These are phyloP conservation scores for Chrysotoxum bicinctum DNA, from an alignment of 2,888 invertebrate species.

Conservation along the genomic window DNA sequence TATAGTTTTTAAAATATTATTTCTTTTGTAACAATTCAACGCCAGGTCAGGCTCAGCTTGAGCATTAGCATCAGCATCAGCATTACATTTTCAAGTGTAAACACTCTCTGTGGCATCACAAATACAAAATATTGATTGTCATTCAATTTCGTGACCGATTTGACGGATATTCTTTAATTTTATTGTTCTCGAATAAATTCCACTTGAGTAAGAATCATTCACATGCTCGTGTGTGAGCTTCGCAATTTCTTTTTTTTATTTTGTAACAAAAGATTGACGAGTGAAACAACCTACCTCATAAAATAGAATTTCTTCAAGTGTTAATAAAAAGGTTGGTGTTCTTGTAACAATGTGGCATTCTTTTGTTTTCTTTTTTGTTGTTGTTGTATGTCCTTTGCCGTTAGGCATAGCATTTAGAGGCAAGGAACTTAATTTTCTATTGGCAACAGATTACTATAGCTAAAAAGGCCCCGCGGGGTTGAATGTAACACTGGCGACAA, in stretches of 20 bases:
- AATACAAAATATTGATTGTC: conserved; percentile 19
- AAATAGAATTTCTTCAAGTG: conserved; percentile 48
- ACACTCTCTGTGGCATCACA: conserved; percentile 38
- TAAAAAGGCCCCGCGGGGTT: background rate
- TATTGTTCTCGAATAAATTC: conserved; percentile 55
- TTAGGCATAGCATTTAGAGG: background rate
- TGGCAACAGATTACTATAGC: background rate
- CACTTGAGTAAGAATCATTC: conserved; percentile 47
- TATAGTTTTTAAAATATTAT: conserved; percentile 1
- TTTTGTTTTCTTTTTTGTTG: background rate
- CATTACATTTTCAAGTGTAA: conserved; percentile 20
- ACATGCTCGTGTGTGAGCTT: conserved; percentile 1
- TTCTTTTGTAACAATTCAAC: background rate
- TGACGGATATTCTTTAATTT: conserved; percentile 30
- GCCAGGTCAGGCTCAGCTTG: background rate
- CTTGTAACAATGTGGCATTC: conserved; percentile 16
- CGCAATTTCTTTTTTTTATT: background rate
- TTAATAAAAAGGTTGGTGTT: conserved; percentile 26
- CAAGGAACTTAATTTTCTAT: conserved; percentile 4
- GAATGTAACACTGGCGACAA: background rate
- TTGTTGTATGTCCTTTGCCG: conserved; percentile 2
- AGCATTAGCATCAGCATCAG: background rate
- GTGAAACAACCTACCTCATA: background rate
- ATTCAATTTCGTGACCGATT: conserved; percentile 38
- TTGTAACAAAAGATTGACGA: conserved; percentile 20